Percentiles rank a stretch among this genome's conserved stretches.
phyloP scores from a whole-genome alignment of 2,113 vertebrate species.

The Ptyas mucosa region DNA sequence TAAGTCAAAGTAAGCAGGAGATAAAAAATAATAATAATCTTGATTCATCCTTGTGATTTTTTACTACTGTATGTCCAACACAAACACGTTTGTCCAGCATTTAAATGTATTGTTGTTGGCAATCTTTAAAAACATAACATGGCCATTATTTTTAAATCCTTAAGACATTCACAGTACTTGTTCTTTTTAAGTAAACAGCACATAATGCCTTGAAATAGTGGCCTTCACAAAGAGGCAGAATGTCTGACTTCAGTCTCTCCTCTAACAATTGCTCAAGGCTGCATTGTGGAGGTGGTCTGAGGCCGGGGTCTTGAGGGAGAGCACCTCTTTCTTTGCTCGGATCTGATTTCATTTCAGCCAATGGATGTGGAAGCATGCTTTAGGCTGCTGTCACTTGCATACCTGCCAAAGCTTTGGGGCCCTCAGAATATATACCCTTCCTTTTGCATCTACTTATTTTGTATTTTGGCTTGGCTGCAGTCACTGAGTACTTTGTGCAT shows the following conservation, averaged over 20 bases:
- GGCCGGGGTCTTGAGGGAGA: slow-evolving; percentile 22
- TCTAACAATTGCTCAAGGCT: slow-evolving; percentile 35
- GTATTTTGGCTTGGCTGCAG: slow-evolving; percentile 43
- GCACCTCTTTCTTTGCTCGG: slow-evolving; percentile 51
- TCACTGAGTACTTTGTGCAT: slow-evolving; percentile 39
- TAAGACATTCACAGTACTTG: not conserved
- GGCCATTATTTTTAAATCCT: not conserved
- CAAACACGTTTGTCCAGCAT: not conserved
- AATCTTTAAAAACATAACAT: not conserved
- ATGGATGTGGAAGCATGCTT: slow-evolving; percentile 43
- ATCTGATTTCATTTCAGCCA: slow-evolving; percentile 9
- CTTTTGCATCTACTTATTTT: slow-evolving; percentile 16
- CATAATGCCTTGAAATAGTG: not conserved
- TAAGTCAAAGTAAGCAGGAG: not conserved
- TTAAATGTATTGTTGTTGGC: not conserved
- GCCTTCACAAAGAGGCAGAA: not conserved
- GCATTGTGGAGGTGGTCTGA: slow-evolving; percentile 57
- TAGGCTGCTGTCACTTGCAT: slow-evolving; percentile 4
- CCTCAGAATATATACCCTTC: slow-evolving; percentile 13
- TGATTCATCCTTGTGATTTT: not conserved
- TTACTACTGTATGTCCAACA: not conserved
- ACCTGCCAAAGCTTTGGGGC: slow-evolving; percentile 27
- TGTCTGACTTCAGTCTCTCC: slow-evolving; percentile 12
- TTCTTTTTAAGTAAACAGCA: not conserved
- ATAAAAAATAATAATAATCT: not conserved